A percentile compares a stretch with the other conserved stretches of the same genome.
Evolutionary conservation across 1,140 invertebrate genomes (phyloP).

Genomic region (Drosophila guanche): DNA sequence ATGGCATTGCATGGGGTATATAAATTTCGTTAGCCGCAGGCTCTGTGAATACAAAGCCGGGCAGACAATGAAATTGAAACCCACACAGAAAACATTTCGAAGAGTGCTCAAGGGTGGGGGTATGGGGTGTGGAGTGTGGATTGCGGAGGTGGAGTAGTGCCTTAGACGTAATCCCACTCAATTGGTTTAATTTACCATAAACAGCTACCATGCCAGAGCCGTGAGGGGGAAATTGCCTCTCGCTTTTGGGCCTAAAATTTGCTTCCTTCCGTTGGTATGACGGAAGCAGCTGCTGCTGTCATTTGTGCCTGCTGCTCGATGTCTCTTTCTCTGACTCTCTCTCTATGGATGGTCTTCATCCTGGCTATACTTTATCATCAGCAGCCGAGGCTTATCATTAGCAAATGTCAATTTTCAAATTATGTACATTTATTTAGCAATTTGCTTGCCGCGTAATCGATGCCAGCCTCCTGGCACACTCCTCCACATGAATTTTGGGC

Average conservation of each 20-base stretch:
- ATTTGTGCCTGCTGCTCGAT: conserved; percentile 39
- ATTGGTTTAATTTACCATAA: conserved; percentile 81
- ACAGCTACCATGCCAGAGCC: conserved; percentile 61
- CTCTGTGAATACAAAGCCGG: conserved; percentile 32
- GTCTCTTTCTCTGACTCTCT: neutral
- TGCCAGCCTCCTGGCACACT: conserved; percentile 11
- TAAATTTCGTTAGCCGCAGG: conserved; percentile 57
- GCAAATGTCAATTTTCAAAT: conserved; percentile 73
- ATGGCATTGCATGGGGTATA: conserved; percentile 50
- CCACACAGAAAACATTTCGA: conserved; percentile 39
- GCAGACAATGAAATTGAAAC: conserved; percentile 70
- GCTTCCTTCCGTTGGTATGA: conserved; percentile 44
- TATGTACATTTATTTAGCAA: conserved; percentile 65
- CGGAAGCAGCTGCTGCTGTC: conserved; percentile 32
- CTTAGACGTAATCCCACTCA: conserved; percentile 65
- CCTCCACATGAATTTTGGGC: conserved; percentile 17
- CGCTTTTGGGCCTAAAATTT: conserved; percentile 42
- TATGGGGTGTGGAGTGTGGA: neutral
- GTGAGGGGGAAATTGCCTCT: conserved; percentile 33
- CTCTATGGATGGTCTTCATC: neutral
- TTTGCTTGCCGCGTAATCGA: conserved; percentile 55
- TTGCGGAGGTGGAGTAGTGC: conserved; percentile 8
- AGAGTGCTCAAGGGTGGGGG: conserved; percentile 8
- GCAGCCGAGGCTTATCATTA: conserved; percentile 65
- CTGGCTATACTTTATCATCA: conserved; percentile 61